These are phyloP conservation scores for Orthosia incerta DNA, from an alignment of 2,888 invertebrate genomes.

Conservation along the genomic window DNA sequence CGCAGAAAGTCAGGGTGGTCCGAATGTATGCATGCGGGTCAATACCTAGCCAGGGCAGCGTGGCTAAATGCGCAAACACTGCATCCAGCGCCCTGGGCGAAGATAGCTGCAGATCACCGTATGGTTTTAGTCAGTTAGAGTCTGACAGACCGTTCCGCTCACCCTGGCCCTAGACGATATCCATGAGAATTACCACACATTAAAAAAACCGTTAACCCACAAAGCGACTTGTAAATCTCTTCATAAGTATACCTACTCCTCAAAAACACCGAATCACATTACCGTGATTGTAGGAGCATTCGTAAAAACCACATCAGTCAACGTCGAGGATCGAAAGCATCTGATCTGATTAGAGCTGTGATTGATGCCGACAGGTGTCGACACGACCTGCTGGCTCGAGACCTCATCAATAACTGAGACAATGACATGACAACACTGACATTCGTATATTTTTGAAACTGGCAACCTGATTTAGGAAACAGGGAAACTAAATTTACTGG, in stretches of 20 bases:
- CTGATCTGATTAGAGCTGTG: slow-evolving; percentile 69
- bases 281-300: slow-evolving; percentile 55
- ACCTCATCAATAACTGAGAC: slow-evolving; percentile 54
- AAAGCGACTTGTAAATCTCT: neutral
- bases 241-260: neutral
- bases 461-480: slow-evolving; percentile 8
- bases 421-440: slow-evolving; percentile 43
- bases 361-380: slow-evolving; percentile 73
- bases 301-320: slow-evolving; percentile 72
- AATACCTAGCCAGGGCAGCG: no score
- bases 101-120: no score
- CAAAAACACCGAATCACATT: slow-evolving; percentile 59
- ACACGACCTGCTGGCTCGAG: slow-evolving; percentile 34
- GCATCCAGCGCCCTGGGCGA: no score
- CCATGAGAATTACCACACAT: no score
- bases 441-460: slow-evolving; percentile 30
- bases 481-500: neutral
- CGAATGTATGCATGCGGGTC: no score
- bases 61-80: no score
- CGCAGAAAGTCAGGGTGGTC: no score
- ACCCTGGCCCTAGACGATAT: no score
- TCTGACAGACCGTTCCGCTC: no score
- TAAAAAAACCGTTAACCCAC: neutral
- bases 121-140: no score
- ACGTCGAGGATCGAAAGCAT: slow-evolving; percentile 70